phyloP scores from a whole-genome alignment of 1,140 invertebrate genomes.

The Lasaia peninsularis region DNA sequence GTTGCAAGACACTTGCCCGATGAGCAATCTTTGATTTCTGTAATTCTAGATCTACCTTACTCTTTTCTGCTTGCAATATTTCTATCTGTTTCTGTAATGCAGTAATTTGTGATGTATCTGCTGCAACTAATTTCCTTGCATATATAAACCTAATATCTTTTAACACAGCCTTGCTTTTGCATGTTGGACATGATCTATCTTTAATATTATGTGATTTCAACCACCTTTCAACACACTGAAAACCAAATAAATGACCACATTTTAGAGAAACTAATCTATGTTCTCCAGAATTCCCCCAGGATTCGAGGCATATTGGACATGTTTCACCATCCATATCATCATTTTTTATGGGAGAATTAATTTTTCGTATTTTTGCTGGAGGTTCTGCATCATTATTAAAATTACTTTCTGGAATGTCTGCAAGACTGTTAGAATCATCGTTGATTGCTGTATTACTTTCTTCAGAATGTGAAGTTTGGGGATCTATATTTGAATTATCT shows the following conservation, averaged over 20 bases:
- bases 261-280: constrained; percentile 89
- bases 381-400: constrained; percentile 36
- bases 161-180: constrained; percentile 86
- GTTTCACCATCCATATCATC: constrained; percentile 81
- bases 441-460: constrained; percentile 24
- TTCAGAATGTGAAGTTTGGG: constrained; percentile 19
- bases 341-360: constrained; percentile 39
- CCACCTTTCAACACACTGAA: constrained; percentile 91
- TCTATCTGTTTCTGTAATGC: constrained; percentile 76
- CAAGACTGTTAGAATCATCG: constrained; percentile 30
- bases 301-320: constrained; percentile 93
- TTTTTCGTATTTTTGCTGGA: constrained; percentile 52
- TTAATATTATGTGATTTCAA: constrained; percentile 72
- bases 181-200: constrained; percentile 87
- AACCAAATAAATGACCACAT: constrained; percentile 95
- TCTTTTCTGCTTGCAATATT: constrained; percentile 52
- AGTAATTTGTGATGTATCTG: constrained; percentile 76
- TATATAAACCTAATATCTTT: constrained; percentile 86
- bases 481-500: constrained; percentile 10
- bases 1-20: constrained; percentile 68
- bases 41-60: constrained; percentile 48
- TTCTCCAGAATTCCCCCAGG: constrained; percentile 90
- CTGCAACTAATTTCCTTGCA: constrained; percentile 71
- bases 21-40: constrained; percentile 57
- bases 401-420: constrained; percentile 4